Evolutionary conservation across 1,140 invertebrate genomes (phyloP), one percentile per base, ranked within the genome.

Genomic region (Trissolcus basalis): DNA sequence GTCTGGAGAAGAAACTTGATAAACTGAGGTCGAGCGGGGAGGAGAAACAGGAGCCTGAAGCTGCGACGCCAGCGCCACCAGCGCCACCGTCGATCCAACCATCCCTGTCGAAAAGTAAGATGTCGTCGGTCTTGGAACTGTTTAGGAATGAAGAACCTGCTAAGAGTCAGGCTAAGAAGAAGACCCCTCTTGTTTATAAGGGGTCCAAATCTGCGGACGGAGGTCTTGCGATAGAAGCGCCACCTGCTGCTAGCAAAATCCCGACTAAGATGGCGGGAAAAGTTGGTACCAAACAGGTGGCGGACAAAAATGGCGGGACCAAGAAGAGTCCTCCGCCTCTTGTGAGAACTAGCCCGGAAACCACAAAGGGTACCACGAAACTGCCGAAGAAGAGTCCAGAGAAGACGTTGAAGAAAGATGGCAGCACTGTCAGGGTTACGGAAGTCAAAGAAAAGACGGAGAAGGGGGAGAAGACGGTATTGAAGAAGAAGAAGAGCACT

Each of bases 51-150:
- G 36, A 11, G 36, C 36, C 19, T 3, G 19, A 27, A n/a, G n/a
- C n/a, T n/a, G n/a, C 36, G 4, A 55, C 43, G 19, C 2, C 54
- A 13, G 45, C n/a, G 3, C 16, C 63, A 59, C 4, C 15, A 6
- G 1, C 81, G 13, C 50, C 39, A 54, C 81, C 33, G 0, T 41
- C 54, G 10, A 13, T 65, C 9, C 48, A 73, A 13, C 53, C 1
- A 48, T 60, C 61, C 0, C 10, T 56, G 79, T 86, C 83, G 77
- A 91, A 89, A 89, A 91, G 89, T 89, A 91, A 77, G 86, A 92
- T 85, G 81, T 93, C 80, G 83, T 93, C 91, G 72, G 92, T 95
- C 55, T 84, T 95, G 13, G 93, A 93, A 2, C 82, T 95, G 0
- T 93, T 95, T 73, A 93, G 92, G 61, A 94, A 92, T 77, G 70